Base-by-base conservation (phyloP, 1,140 invertebrate species). In the Coenobita brevimanus region DNA sequence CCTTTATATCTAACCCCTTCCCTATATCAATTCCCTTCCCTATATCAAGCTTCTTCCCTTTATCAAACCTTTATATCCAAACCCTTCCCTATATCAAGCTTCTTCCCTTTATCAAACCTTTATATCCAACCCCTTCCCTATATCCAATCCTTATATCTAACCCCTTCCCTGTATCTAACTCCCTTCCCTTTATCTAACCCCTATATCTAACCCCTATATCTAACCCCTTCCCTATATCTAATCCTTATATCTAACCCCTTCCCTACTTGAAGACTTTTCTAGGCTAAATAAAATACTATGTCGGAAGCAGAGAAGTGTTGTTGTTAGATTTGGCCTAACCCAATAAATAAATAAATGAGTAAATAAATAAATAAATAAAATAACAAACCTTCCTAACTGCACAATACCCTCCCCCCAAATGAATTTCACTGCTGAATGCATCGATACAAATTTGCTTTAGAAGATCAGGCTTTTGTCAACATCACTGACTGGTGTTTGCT, bases 91-190 rank as follows among this genome's bases (percentile, higher is more conserved):
- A 57, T 57, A 57, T 0, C 76, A 57, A 1, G 38, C 75, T 41
- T 57, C 79, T 21, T 73, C 84, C 2, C 2, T 82, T 1, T 36
- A 27, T 60, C 57, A 87, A 81, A 83, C 76, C 57, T 41, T 73
- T 36, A 36, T 54, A 41, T 38, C 60, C 15, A 36, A 41, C 21
- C n/a, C 1, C 3, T 41, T 41, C 46, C 43, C 33, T 15, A 13
- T 27, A 15, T 13, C 27, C 27, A 10, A 15, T 27, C n/a, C 15
- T 71, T n/a, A 71, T 24, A 13, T 15, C 33, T n/a, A 13, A 10
- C 67, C 27, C 27, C n/a, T 71, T 24, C 67, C n/a, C 33, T 71
- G 10, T 71, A 10, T 10, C 27, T 15, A 71, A 33, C 15, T n/a
- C 33, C 33, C 27, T 24, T 71, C n/a, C 27, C 33, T 24, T 71